Conservation (phyloP, 30 jellyfish, hydroid and myxozoan species). For the Aurelia aurita complex sp. Pacific region DNA sequence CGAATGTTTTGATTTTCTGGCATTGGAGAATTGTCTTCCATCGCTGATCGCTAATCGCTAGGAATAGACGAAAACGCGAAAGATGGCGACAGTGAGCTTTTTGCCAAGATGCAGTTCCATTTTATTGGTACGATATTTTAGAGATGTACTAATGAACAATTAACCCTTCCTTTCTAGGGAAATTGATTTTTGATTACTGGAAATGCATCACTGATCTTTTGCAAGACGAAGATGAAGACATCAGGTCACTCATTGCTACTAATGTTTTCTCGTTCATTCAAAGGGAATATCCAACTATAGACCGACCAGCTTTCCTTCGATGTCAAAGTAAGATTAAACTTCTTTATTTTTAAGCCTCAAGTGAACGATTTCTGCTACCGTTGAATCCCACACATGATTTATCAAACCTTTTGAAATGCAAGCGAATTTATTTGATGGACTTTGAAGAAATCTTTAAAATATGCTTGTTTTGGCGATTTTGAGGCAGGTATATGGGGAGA, state of each 20-base stretch:
- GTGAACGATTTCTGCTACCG: not conserved
- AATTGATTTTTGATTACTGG: conserved; percentile 44
- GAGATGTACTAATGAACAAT: too few relatives aligned
- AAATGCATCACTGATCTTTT: conserved; percentile 24
- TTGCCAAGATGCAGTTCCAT: too few relatives aligned
- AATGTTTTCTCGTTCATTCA: conserved; percentile 35
- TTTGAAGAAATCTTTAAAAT: too few relatives aligned
- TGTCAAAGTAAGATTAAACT: conserved; percentile 7
- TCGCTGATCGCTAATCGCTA: too few relatives aligned
- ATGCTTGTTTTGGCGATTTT: too few relatives aligned
- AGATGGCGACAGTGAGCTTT: too few relatives aligned
- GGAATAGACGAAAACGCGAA: too few relatives aligned
- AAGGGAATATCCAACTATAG: not conserved
- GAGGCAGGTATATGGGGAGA: too few relatives aligned
- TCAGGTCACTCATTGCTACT: conserved; percentile 14
- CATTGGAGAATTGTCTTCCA: too few relatives aligned
- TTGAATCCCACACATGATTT: not conserved
- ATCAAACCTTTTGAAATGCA: not conserved
- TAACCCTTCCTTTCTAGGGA: conserved; percentile 12
- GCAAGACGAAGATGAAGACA: conserved; percentile 53
- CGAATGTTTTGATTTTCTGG: too few relatives aligned
- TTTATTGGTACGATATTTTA: too few relatives aligned
- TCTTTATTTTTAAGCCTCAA: not conserved
- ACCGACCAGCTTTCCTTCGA: not conserved
- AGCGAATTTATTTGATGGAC: too few relatives aligned